phyloP scores from a whole-genome alignment of 2,797 vertebrate genomes.

The Sebastes matsubarae region DNA sequence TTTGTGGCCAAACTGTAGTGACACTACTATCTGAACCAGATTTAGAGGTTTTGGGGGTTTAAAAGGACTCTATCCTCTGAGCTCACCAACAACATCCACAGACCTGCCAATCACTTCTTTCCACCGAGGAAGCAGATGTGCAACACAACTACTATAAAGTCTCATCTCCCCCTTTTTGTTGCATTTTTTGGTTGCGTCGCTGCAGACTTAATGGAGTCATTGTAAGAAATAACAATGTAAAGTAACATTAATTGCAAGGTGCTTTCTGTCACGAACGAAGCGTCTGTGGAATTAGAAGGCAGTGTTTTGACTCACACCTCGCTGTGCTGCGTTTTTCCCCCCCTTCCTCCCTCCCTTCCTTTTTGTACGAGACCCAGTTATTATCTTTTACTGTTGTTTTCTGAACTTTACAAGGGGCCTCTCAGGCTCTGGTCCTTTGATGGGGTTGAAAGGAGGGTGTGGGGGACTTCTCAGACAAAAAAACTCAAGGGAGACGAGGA shows the following conservation, averaged over 20 bases:
- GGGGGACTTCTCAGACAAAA: constrained; percentile 45
- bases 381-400: constrained; percentile 82
- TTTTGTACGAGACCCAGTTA: constrained; percentile 63
- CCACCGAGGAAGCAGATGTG: constrained; percentile 36
- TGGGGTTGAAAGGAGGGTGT: constrained; percentile 60
- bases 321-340: not conserved
- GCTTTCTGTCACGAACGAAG: constrained; percentile 43
- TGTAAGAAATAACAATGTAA: constrained; percentile 30
- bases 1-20: not conserved
- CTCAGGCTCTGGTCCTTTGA: constrained; percentile 71
- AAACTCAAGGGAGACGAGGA: constrained; percentile 30
- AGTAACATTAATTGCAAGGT: constrained; percentile 49
- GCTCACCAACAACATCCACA: constrained; percentile 2
- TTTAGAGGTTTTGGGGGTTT: not conserved
- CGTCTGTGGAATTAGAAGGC: constrained; percentile 54
- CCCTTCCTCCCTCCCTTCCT: constrained; percentile 24
- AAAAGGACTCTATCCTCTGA: not conserved
- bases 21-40: not conserved
- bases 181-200: not conserved
- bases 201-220: constrained; percentile 43
- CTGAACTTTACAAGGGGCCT: constrained; percentile 78
- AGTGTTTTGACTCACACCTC: constrained; percentile 68
- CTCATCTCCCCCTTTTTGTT: not conserved
- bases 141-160: not conserved
- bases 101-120: constrained; percentile 11